phyloP scores from a whole-genome alignment of 2,888 invertebrate genomes.

The Tribolium freemani region DNA sequence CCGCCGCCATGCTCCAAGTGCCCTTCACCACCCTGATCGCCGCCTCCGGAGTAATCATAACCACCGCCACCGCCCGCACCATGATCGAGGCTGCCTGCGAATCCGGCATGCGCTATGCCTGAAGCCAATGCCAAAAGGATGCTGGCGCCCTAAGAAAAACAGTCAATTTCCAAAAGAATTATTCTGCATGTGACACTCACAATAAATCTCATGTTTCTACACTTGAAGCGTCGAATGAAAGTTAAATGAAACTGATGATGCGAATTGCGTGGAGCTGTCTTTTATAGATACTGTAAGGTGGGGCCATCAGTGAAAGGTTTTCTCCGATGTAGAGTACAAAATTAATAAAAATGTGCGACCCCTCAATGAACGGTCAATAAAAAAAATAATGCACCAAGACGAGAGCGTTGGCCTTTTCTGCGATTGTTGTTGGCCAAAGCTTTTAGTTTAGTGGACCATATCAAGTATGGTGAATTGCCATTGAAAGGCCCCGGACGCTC shows the following conservation, averaged over 20 bases:
- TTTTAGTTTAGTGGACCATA: constrained; percentile 16
- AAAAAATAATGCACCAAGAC: constrained; percentile 16
- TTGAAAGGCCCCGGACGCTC: constrained; percentile 4
- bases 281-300: constrained; percentile 59
- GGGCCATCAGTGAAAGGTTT: constrained; percentile 59
- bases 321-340: constrained; percentile 35
- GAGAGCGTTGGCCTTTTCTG: constrained; percentile 21
- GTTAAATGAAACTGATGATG: constrained; percentile 60
- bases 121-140: constrained; percentile 57
- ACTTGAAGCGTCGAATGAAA: constrained; percentile 51
- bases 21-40: neutral
- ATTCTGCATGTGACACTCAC: constrained; percentile 50
- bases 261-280: constrained; percentile 51
- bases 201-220: constrained; percentile 56
- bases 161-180: neutral
- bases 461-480: neutral
- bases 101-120: constrained; percentile 57
- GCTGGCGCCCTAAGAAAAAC: constrained; percentile 52
- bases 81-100: constrained; percentile 55
- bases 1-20: constrained; percentile 5
- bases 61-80: constrained; percentile 42
- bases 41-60: neutral
- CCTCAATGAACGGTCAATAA: constrained; percentile 20
- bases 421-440: constrained; percentile 5
- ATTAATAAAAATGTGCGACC: constrained; percentile 26